These are phyloP conservation scores for Pseudolaguvia tuberculata DNA, from an alignment of 2,113 vertebrate species.

Conservation along the genomic window DNA sequence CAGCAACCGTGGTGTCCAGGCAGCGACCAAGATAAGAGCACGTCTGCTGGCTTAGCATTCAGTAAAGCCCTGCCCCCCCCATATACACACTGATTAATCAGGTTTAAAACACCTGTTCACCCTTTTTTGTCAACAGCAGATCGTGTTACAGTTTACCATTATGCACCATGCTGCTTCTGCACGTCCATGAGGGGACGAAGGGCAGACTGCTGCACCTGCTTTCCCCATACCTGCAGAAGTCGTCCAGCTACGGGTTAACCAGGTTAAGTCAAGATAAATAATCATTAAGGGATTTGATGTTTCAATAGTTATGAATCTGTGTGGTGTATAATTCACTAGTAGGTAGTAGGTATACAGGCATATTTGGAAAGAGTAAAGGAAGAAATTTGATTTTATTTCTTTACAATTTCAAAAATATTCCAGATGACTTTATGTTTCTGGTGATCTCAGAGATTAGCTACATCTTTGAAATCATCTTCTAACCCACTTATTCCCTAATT, in stretches of 20 bases:
- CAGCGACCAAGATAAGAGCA: slow-evolving; percentile 57
- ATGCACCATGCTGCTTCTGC: slow-evolving; percentile 49
- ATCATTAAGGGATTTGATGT: background rate
- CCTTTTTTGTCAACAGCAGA: slow-evolving; percentile 55
- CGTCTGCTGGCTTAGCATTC: slow-evolving; percentile 41
- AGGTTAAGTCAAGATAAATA: slow-evolving; percentile 3
- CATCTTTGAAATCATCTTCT: no score
- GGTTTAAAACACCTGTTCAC: slow-evolving; percentile 64
- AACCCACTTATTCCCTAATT: no score
- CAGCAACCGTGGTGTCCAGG: slow-evolving; percentile 54
- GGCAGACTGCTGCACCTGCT: slow-evolving; percentile 54
- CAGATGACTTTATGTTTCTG: no score
- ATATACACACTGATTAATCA: slow-evolving; percentile 55
- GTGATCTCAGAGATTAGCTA: no score
- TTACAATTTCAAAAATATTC: no score
- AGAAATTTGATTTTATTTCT: no score
- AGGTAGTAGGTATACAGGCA: background rate
- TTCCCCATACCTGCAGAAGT: slow-evolving; percentile 43
- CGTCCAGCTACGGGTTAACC: slow-evolving; percentile 30
- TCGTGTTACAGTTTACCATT: slow-evolving; percentile 56
- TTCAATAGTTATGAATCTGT: background rate
- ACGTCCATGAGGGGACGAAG: slow-evolving; percentile 36
- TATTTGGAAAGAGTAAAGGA: background rate
- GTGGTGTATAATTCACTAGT: background rate
- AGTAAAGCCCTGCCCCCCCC: slow-evolving; percentile 43